Percentiles rank a stretch among this genome's conserved stretches.
These are phyloP conservation scores for Drosophila oshimai DNA, from an alignment of 1,140 invertebrate species.

Conservation along the genomic window DNA sequence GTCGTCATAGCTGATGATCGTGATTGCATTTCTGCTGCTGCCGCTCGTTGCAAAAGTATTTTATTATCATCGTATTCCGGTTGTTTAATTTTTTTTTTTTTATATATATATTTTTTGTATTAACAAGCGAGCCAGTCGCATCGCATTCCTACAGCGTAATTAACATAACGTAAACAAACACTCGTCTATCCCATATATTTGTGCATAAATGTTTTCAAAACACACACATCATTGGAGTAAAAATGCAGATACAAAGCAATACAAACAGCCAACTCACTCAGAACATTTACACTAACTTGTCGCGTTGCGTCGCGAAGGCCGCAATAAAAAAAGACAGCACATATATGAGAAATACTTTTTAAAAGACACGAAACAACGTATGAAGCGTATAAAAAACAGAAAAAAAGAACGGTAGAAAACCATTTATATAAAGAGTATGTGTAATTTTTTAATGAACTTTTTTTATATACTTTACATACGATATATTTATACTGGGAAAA, in stretches of 20 bases:
- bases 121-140: constrained; percentile 39
- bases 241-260: constrained; percentile 16
- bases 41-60: constrained; percentile 28
- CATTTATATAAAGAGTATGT: constrained; percentile 60
- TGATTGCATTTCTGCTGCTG: constrained; percentile 18
- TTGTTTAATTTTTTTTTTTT: constrained; percentile 29
- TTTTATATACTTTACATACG: constrained; percentile 79
- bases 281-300: neutral
- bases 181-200: constrained; percentile 31
- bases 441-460: constrained; percentile 80
- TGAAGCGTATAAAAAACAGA: constrained; percentile 43
- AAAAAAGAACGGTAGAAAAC: constrained; percentile 27
- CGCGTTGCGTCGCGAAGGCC: neutral
- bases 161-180: constrained; percentile 44
- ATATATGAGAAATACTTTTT: constrained; percentile 32
- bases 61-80: constrained; percentile 20
- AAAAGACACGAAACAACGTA: constrained; percentile 43
- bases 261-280: constrained; percentile 5
- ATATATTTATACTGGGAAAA: constrained; percentile 80
- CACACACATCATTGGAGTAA: neutral
- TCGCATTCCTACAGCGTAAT: constrained; percentile 47
- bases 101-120: constrained; percentile 13
- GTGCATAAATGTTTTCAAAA: constrained; percentile 20
- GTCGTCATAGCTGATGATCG: constrained; percentile 4
- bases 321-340: constrained; percentile 8